Evolutionary conservation across 1,140 invertebrate genomes (phyloP).

Genomic region (Drosophila lowei): DNA sequence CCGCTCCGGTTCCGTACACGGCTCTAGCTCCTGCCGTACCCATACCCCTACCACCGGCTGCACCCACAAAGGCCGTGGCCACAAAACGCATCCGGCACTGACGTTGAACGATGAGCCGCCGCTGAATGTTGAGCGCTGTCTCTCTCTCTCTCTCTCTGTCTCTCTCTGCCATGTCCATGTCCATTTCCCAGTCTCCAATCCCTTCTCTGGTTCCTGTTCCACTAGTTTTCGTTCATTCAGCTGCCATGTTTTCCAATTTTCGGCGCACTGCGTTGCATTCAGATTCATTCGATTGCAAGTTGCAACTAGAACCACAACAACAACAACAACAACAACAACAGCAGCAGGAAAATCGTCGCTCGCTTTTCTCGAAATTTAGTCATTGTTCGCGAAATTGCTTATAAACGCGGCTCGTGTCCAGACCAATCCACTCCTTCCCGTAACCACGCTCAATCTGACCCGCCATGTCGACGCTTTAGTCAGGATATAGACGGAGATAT

Average conservation of each 20-base stretch:
- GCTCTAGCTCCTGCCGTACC: background rate
- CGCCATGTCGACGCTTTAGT: conserved; percentile 56
- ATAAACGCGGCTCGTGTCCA: conserved; percentile 50
- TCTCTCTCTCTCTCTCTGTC: conserved; percentile 9
- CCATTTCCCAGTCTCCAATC: conserved; percentile 1
- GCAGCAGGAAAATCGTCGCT: conserved; percentile 6
- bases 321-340: conserved; percentile 19
- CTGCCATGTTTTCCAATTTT: conserved; percentile 77
- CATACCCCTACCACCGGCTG: background rate
- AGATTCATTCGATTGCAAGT: conserved; percentile 46
- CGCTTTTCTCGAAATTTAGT: conserved; percentile 68
- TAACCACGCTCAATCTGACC: conserved; percentile 60
- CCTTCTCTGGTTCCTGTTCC: background rate
- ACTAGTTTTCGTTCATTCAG: conserved; percentile 52
- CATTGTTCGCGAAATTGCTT: conserved; percentile 79
- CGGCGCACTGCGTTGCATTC: conserved; percentile 62
- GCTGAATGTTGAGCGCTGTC: conserved; percentile 27
- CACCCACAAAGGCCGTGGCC: conserved; percentile 72
- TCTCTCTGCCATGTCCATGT: conserved; percentile 1
- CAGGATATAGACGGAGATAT: conserved; percentile 11
- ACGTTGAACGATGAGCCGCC: conserved; percentile 70
- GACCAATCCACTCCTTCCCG: background rate
- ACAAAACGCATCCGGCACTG: conserved; percentile 66
- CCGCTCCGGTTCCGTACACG: background rate
- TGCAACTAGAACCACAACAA: conserved; percentile 19